Conservation (phyloP, 2,113 vertebrate species). For the Apodemus speciosus region DNA sequence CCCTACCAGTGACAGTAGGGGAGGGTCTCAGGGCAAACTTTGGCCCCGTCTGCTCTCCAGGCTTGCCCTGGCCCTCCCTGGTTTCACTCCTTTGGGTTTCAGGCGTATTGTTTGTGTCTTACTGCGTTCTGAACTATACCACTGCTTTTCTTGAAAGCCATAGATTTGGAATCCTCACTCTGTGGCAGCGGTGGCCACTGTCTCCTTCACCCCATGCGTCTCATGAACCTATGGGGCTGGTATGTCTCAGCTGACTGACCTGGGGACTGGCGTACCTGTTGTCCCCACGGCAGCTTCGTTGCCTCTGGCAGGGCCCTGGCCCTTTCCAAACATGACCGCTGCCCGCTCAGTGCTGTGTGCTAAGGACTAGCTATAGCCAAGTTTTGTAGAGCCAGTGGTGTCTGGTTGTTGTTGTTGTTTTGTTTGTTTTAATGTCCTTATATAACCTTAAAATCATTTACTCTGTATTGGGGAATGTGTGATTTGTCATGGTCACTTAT, state of each 20-base stretch:
- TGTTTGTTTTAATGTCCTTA: not conserved
- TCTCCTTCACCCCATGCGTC: slow-evolving; percentile 64
- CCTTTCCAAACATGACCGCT: slow-evolving; percentile 68
- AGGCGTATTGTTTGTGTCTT: not conserved
- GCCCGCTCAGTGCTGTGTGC: slow-evolving; percentile 69
- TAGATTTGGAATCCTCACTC: not conserved
- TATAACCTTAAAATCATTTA: not conserved
- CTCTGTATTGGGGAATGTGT: not conserved
- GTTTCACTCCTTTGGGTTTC: not conserved
- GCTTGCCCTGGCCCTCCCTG: not conserved
- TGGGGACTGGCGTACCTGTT: slow-evolving; percentile 80
- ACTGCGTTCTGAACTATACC: slow-evolving; percentile 17
- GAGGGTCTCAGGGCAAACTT: not conserved
- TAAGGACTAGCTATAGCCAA: slow-evolving; percentile 73
- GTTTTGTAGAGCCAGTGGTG: not conserved
- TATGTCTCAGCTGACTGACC: slow-evolving; percentile 82
- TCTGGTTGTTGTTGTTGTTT: not conserved
- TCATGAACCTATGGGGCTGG: slow-evolving; percentile 75
- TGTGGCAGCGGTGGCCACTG: not conserved
- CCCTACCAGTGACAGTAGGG: no score
- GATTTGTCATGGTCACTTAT: slow-evolving; percentile 1
- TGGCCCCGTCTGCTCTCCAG: not conserved
- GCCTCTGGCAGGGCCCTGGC: slow-evolving; percentile 85
- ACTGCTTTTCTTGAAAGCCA: no score
- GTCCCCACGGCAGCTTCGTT: slow-evolving; percentile 79